Evolutionary conservation across 2,113 vertebrate species (phyloP).

Genomic region (Scytalopus superciliaris): DNA sequence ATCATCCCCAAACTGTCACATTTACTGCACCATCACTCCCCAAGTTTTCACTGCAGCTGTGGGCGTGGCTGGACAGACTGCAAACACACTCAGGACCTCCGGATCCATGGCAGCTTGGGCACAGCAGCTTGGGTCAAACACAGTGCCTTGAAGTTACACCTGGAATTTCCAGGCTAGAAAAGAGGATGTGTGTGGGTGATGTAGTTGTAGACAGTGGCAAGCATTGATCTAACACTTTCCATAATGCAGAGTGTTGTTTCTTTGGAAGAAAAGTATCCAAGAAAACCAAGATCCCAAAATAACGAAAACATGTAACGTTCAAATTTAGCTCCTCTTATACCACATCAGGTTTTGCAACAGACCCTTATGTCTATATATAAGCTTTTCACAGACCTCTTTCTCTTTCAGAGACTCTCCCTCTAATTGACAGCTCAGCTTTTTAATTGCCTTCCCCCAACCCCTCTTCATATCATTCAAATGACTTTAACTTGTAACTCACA

Average conservation of each 20-base stretch:
- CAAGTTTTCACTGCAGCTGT: neutral
- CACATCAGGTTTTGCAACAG: neutral
- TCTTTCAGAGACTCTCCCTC: neutral
- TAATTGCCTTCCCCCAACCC: neutral
- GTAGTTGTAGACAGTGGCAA: neutral
- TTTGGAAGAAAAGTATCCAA: neutral
- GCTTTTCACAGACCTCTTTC: neutral
- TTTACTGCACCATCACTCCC: fast-evolving
- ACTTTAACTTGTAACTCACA: neutral
- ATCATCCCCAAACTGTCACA: neutral
- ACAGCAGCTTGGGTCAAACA: neutral
- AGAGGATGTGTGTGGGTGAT: neutral
- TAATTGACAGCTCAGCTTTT: neutral
- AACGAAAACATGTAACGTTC: fast-evolving
- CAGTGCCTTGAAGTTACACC: fast-evolving
- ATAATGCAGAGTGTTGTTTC: neutral
- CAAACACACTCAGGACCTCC: neutral
- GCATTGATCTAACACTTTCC: neutral
- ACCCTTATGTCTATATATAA: neutral
- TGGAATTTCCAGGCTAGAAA: neutral
- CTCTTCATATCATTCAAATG: neutral
- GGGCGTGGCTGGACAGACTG: fast-evolving
- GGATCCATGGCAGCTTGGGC: fast-evolving
- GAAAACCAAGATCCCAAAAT: neutral
- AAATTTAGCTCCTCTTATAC: neutral